phyloP scores from a whole-genome alignment of 2,888 invertebrate species.

The Lithophane socia region DNA sequence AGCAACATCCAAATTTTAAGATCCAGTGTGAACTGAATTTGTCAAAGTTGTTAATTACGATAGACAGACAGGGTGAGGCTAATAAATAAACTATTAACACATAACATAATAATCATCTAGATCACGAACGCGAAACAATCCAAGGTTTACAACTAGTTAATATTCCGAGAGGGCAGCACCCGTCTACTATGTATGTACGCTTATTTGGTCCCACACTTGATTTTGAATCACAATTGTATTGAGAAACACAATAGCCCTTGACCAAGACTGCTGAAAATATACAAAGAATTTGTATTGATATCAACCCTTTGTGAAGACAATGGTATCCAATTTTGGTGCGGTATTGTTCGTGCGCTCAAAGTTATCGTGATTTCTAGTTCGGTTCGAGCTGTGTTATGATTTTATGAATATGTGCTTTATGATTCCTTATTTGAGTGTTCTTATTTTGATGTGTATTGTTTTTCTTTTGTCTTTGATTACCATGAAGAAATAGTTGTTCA shows the following conservation, averaged over 20 bases:
- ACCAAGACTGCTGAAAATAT: slow-evolving; percentile 63
- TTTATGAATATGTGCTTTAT: slow-evolving; percentile 33
- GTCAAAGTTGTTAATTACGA: background rate
- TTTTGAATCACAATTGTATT: slow-evolving; percentile 67
- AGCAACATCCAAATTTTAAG: background rate
- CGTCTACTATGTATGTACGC: slow-evolving; percentile 62
- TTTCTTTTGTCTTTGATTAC: slow-evolving; percentile 13
- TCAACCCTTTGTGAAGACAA: slow-evolving; percentile 63
- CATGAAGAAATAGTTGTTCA: background rate
- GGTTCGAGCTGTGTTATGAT: background rate
- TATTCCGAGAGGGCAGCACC: slow-evolving; percentile 55
- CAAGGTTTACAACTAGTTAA: slow-evolving; percentile 64
- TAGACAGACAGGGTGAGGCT: background rate
- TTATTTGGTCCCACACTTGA: slow-evolving; percentile 64
- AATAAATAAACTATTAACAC: slow-evolving; percentile 49
- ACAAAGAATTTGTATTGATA: slow-evolving; percentile 64
- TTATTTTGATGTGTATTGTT: slow-evolving; percentile 22
- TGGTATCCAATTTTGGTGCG: slow-evolving; percentile 57
- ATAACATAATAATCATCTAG: slow-evolving; percentile 56
- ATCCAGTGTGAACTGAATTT: background rate
- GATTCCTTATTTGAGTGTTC: background rate
- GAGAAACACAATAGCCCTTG: slow-evolving; percentile 65
- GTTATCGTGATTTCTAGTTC: slow-evolving; percentile 34
- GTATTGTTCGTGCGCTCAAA: slow-evolving; percentile 54
- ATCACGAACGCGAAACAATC: slow-evolving; percentile 60